These are phyloP conservation scores for Dascillus cervinus DNA, from an alignment of 2,888 invertebrate genomes.

Conservation along the genomic window DNA sequence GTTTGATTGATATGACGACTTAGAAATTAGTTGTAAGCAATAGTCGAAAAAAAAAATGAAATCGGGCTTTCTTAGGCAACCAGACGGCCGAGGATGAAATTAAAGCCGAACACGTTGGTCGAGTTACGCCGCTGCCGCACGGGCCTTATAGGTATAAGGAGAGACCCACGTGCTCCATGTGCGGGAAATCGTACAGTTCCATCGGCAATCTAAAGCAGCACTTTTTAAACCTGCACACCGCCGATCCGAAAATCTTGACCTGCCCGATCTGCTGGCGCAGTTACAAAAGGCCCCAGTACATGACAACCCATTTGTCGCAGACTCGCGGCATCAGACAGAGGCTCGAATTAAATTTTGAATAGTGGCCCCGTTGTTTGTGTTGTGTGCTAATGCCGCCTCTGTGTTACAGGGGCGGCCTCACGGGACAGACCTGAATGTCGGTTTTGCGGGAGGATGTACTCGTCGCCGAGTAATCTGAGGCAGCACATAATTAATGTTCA, in stretches of 20 bases:
- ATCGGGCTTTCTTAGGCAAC: too few relatives aligned
- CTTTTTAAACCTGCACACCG: constrained; percentile 46
- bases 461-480: constrained; percentile 65
- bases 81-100: too few relatives aligned
- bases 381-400: constrained; percentile 55
- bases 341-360: too few relatives aligned
- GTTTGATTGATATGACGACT: too few relatives aligned
- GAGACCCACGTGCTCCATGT: constrained; percentile 29
- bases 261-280: constrained; percentile 46
- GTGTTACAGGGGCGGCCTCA: constrained; percentile 57
- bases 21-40: too few relatives aligned
- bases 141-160: not conserved
- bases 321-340: constrained; percentile 42
- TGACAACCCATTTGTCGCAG: constrained; percentile 46
- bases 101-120: too few relatives aligned
- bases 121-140: too few relatives aligned
- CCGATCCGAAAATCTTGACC: constrained; percentile 37
- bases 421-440: constrained; percentile 56
- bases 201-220: constrained; percentile 47
- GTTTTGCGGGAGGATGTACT: constrained; percentile 64
- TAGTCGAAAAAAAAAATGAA: too few relatives aligned
- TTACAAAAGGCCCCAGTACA: constrained; percentile 47
- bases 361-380: too few relatives aligned
- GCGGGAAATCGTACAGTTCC: constrained; percentile 33
- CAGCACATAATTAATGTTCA: constrained; percentile 72